phyloP scores from a whole-genome alignment of 2,888 invertebrate genomes.

The Epinotia brunnichana region DNA sequence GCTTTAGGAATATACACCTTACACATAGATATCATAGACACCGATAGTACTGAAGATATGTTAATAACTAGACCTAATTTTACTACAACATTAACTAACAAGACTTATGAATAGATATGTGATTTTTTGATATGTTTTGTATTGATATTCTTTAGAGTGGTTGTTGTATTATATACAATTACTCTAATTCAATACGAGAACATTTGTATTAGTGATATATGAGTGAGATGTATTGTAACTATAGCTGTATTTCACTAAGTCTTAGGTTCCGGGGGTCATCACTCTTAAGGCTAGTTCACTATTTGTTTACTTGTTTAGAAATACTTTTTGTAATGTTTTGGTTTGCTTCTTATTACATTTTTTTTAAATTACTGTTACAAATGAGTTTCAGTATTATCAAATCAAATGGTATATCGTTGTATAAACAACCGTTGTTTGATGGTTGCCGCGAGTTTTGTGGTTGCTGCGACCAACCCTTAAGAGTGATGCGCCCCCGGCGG shows the following conservation, averaged over 20 bases:
- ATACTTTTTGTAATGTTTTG: neutral
- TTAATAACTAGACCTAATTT: constrained; percentile 13
- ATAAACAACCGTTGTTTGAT: constrained; percentile 40
- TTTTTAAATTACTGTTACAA: neutral
- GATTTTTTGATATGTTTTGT: constrained; percentile 79
- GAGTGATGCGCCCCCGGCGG: constrained; percentile 83
- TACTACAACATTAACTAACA: constrained; percentile 13
- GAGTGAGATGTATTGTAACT: constrained; percentile 54
- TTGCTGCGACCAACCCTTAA: constrained; percentile 65
- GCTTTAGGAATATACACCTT: constrained; percentile 12
- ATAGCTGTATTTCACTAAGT: constrained; percentile 45
- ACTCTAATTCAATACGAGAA: constrained; percentile 76
- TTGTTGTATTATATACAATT: constrained; percentile 75
- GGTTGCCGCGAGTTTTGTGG: constrained; percentile 49
- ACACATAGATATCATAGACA: constrained; percentile 37
- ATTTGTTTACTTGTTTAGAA: neutral
- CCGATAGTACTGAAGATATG: constrained; percentile 18
- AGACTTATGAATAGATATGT: constrained; percentile 59
- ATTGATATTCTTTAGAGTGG: constrained; percentile 82
- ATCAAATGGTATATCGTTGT: neutral
- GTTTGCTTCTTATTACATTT: neutral
- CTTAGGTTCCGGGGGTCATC: constrained; percentile 68
- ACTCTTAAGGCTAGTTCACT: constrained; percentile 67
- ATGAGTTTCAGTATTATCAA: neutral
- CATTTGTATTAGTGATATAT: constrained; percentile 55